phyloP scores from a whole-genome alignment of 1,140 invertebrate species.

The Euwallacea fornicatus region DNA sequence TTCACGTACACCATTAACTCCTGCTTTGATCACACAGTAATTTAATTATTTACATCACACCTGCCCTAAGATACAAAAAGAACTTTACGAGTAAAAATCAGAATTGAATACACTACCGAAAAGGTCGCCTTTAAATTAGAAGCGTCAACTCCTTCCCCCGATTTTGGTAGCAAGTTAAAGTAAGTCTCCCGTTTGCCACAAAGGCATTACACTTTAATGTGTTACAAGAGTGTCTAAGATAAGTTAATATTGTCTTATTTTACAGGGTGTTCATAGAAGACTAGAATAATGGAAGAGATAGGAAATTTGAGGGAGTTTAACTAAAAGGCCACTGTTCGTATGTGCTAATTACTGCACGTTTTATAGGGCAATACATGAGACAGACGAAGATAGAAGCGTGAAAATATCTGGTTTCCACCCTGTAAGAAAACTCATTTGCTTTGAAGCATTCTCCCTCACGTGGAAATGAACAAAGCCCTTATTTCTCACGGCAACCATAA shows the following conservation, averaged over 20 bases:
- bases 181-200: slow-evolving; percentile 22
- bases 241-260: slow-evolving; percentile 19
- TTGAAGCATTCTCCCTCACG: background rate
- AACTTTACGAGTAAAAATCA: too few species aligned
- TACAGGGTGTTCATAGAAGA: slow-evolving; percentile 13
- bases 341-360: too few species aligned
- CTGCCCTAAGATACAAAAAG: too few species aligned
- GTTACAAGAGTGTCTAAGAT: slow-evolving; percentile 12
- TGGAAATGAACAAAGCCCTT: slow-evolving; percentile 20
- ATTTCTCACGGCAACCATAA: slow-evolving; percentile 30
- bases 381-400: background rate
- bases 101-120: background rate
- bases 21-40: too few species aligned
- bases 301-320: background rate
- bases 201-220: slow-evolving; percentile 26
- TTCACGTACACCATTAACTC: too few species aligned
- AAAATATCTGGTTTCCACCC: background rate
- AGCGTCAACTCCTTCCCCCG: background rate
- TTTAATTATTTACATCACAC: too few species aligned
- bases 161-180: slow-evolving; percentile 17
- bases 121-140: slow-evolving; percentile 15
- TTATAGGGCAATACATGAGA: background rate
- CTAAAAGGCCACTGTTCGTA: too few species aligned
- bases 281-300: background rate
- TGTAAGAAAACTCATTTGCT: slow-evolving; percentile 18